Evolutionary conservation across 2,797 vertebrate genomes (phyloP).

Genomic region (Natrix natrix): DNA sequence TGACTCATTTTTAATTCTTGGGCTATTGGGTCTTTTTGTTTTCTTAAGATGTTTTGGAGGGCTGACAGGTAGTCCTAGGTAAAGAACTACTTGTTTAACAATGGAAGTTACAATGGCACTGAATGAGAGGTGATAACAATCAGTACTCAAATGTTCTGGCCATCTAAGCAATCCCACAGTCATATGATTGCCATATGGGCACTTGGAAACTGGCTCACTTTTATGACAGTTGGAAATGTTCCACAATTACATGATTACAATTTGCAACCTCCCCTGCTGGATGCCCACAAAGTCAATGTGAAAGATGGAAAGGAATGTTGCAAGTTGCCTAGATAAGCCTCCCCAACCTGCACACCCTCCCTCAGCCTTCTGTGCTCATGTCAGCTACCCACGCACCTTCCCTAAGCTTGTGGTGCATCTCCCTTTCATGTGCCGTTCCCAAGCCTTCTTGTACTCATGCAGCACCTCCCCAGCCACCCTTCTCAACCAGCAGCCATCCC

Average conservation of each 20-base stretch:
- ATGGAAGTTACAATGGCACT: not conserved
- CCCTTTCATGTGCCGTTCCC: not conserved
- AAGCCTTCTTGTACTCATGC: not conserved
- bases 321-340: not conserved
- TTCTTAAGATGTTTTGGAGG: not conserved
- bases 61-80: not conserved
- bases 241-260: not conserved
- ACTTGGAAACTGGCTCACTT: not conserved
- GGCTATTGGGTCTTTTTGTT: not conserved
- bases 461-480: not conserved
- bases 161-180: not conserved
- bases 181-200: not conserved
- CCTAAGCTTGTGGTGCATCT: not conserved
- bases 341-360: not conserved
- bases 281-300: not conserved
- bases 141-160: not conserved
- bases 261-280: not conserved
- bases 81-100: not conserved
- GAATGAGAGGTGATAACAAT: not conserved
- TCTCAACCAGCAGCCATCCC: not conserved
- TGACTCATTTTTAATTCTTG: not conserved
- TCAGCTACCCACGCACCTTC: not conserved
- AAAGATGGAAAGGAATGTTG: not conserved
- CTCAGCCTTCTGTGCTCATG: not conserved
- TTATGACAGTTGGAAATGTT: not conserved